Evolutionary conservation across 37 sponge, comb jelly and placozoan species (phyloP).

Genomic region (Sycon ciliatum): DNA sequence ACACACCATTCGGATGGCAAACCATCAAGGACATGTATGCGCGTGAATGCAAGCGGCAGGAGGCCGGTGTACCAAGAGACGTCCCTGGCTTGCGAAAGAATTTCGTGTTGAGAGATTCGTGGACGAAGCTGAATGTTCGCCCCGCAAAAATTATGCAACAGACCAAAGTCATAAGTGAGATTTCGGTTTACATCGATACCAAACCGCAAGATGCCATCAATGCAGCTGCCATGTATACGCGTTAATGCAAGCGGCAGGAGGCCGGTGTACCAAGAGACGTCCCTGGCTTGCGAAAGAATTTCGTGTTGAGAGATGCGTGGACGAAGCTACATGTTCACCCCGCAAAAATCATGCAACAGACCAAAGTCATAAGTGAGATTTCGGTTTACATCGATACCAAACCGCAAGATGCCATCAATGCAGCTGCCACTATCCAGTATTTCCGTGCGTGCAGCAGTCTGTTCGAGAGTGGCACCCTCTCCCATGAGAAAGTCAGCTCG

Average conservation of each 20-base stretch:
- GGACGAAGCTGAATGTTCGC: conserved; percentile 29
- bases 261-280: not conserved
- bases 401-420: conserved; percentile 15
- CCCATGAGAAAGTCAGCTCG: too few species aligned
- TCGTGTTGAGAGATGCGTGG: conserved; percentile 23
- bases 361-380: conserved; percentile 27
- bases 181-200: too few species aligned
- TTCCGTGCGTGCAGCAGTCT: conserved; percentile 22
- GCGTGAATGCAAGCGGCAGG: conserved; percentile 15
- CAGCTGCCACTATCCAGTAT: not conserved
- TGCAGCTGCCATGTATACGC: conserved; percentile 11
- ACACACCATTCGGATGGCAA: conserved; percentile 27
- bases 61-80: not conserved
- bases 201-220: too few species aligned
- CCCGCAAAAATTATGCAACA: conserved; percentile 44
- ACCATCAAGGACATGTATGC: conserved; percentile 16
- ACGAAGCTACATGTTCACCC: conserved; percentile 28
- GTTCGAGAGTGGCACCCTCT: conserved; percentile 26
- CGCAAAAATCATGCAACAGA: conserved; percentile 43
- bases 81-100: conserved; percentile 14
- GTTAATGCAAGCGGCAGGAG: conserved; percentile 11
- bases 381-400: not conserved
- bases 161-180: too few species aligned
- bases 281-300: conserved; percentile 5
- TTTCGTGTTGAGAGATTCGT: conserved; percentile 15